Base-by-base conservation (phyloP, 1,140 invertebrate genomes). In the Vollenhovia emeryi region DNA sequence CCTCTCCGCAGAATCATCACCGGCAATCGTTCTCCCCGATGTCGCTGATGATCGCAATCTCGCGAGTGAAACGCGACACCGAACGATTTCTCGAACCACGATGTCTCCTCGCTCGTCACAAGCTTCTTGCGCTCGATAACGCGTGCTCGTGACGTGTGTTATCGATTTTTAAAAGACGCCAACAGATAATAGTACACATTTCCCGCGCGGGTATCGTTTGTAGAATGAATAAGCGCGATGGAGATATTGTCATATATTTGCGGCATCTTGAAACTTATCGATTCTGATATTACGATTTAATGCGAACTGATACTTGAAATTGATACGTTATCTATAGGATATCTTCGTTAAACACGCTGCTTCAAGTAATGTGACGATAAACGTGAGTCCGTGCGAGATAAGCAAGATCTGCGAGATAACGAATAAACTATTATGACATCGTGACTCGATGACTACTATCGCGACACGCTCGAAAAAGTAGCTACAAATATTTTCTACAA, bases 41-140 rank as follows among this genome's bases (percentile, higher is more conserved):
- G 45, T 24, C 13, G 21, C 24, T 55, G 78, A 79, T 55, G 60
- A 71, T 73, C 27, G 66, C 78, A 57, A 80, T 80, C 48, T 80
- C 78, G 36, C 78, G 62, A 69, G 36, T n/a, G 66, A 55, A 57
- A 80, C 74, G 74, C 57, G 57, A 64, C n/a, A 24, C 60, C 76
- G 75, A 36, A 27, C 36, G 64, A 71, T 57, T 71, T 27, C 50
- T 73, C 24, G 66, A 82, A 73, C 40, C 66, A 13, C 43, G 9
- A 36, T 21, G 13, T 11, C 27, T 48, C n/a, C 60, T 11, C 4
- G 30, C 68, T 52, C 24, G 48, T 18, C 50, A 52, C 36, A 36
- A 8, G 43, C 43, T 45, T 78, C 27, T 62, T 30, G 8, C 18
- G 64, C 64, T 27, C 24, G 78, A 71, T 80, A 80, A 71, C 48